Evolutionary conservation across 2,113 vertebrate genomes (phyloP).

Genomic region (Picathartes gymnocephalus): DNA sequence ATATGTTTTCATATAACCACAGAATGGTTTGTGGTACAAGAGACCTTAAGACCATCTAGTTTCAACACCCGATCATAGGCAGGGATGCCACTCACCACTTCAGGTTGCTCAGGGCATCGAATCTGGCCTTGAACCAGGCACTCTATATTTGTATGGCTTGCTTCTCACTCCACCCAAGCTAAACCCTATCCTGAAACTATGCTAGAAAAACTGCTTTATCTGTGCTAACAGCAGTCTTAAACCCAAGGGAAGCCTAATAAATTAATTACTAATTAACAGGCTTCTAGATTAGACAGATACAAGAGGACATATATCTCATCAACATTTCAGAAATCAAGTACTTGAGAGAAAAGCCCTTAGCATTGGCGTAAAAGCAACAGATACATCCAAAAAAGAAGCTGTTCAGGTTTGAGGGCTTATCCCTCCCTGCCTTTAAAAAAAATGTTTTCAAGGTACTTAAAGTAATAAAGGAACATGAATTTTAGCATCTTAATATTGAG

Average conservation of each 20-base stretch:
- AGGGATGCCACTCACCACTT: neutral
- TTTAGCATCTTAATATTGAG: neutral
- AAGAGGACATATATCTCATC: neutral
- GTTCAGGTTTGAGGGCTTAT: neutral
- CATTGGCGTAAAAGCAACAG: neutral
- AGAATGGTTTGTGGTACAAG: neutral
- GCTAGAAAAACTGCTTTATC: neutral
- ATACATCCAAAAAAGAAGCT: neutral
- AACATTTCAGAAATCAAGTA: neutral
- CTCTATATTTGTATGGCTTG: neutral
- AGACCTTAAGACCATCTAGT: neutral
- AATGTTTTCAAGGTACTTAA: neutral
- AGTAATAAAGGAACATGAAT: conserved; percentile 22
- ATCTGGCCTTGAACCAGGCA: neutral
- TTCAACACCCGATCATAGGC: neutral
- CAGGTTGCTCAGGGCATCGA: neutral
- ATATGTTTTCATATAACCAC: neutral
- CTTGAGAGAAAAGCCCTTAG: neutral
- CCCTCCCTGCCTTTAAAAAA: fast-evolving
- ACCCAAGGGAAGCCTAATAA: neutral
- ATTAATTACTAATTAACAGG: neutral
- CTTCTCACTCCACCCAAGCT: neutral
- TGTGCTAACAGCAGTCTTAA: neutral
- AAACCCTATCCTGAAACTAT: neutral
- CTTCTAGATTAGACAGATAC: neutral